phyloP scores from a whole-genome alignment of 2,888 invertebrate species.

The Onchidella celtica region DNA sequence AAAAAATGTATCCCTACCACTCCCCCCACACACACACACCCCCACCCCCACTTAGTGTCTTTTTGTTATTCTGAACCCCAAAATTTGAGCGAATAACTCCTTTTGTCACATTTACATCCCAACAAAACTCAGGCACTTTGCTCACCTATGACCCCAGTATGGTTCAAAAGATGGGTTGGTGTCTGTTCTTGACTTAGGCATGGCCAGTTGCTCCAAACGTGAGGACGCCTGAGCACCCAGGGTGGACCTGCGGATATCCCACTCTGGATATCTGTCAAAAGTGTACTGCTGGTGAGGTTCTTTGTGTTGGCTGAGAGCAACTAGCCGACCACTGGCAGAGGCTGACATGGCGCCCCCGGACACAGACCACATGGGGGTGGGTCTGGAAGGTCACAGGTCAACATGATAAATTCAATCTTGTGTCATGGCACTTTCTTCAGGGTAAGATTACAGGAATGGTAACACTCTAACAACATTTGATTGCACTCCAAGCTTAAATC shows the following conservation, averaged over 20 bases:
- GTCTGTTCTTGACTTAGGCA: not conserved
- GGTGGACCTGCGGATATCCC: not conserved
- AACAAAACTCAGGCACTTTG: too few species aligned
- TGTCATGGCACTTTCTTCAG: not conserved
- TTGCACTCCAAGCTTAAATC: too few species aligned
- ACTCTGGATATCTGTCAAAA: slow-evolving; percentile 3
- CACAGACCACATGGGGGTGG: not conserved
- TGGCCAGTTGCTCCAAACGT: not conserved
- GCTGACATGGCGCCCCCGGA: not conserved
- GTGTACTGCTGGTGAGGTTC: not conserved
- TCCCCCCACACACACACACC: too few species aligned
- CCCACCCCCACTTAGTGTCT: too few species aligned
- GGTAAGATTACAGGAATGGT: not conserved
- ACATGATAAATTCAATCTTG: too few species aligned
- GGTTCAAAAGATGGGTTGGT: not conserved
- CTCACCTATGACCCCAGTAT: slow-evolving; percentile 12
- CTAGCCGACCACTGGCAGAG: not conserved
- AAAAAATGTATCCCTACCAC: too few species aligned
- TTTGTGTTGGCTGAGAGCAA: not conserved
- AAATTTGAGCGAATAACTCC: too few species aligned
- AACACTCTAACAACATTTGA: not conserved
- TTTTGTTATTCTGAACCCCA: too few species aligned
- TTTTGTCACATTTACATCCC: too few species aligned
- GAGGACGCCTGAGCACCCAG: not conserved
- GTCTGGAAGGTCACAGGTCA: too few species aligned